phyloP scores from a whole-genome alignment of 64 coral and sea anemone genomes.

The Platygyra sinensis region DNA sequence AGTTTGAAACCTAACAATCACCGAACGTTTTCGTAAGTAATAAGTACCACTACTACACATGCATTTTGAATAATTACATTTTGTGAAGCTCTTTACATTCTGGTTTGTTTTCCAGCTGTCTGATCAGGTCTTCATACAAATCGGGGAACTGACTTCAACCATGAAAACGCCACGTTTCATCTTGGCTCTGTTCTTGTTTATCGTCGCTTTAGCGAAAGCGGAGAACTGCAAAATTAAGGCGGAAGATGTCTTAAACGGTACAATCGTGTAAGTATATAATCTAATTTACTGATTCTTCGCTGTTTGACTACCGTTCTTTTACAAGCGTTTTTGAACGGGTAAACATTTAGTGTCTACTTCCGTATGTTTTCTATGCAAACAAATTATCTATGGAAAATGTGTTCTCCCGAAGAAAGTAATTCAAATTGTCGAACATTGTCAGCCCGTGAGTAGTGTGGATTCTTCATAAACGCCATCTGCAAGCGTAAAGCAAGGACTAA shows the following conservation, averaged over 20 bases:
- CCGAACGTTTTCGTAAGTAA: neutral
- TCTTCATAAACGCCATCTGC: neutral
- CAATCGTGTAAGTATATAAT: neutral
- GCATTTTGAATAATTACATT: slow-evolving; percentile 1
- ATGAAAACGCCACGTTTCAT: neutral
- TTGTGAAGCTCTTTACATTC: neutral
- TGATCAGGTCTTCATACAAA: neutral
- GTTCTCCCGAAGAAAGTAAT: neutral
- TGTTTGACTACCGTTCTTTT: too few species aligned
- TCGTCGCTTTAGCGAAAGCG: neutral
- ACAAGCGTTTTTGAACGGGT: neutral
- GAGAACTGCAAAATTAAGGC: neutral
- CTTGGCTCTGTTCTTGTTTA: neutral
- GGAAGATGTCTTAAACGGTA: neutral
- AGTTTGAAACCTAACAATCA: neutral
- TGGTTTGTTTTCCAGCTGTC: neutral
- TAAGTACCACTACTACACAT: neutral
- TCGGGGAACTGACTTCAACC: neutral
- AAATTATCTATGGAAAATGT: neutral
- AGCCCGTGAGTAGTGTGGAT: neutral
- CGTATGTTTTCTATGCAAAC: neutral
- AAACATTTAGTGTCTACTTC: neutral
- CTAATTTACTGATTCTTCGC: too few species aligned
- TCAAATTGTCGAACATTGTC: neutral
- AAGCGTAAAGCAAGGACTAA: neutral